Evolutionary conservation across 2,113 vertebrate species (phyloP).

Genomic region (Ameiurus melas): DNA sequence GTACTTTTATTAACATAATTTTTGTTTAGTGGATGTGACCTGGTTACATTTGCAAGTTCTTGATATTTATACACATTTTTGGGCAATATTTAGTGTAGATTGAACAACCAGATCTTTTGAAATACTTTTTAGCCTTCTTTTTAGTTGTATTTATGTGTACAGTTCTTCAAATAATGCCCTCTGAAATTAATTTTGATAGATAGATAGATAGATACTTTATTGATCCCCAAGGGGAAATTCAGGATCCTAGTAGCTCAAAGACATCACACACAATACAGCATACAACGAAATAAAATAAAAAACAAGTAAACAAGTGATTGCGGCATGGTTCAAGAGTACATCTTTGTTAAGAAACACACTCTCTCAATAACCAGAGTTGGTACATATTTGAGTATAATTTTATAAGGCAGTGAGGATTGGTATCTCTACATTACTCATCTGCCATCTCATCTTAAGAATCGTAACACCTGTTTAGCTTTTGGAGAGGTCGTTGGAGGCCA

Average conservation of each 20-base stretch:
- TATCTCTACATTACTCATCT: not conserved
- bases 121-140: not conserved
- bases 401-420: not conserved
- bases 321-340: not conserved
- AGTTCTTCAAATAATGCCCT: not conserved
- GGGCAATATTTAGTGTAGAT: not conserved
- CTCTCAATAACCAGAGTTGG: not conserved
- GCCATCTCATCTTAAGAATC: not conserved
- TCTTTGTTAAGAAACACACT: not conserved
- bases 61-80: too few species aligned
- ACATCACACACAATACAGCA: too few species aligned
- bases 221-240: too few species aligned
- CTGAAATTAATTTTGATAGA: not conserved
- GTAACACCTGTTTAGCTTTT: not conserved
- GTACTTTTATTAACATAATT: not conserved
- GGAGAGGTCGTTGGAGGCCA: not conserved
- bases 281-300: too few species aligned
- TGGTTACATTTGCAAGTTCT: not conserved
- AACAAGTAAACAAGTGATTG: too few species aligned
- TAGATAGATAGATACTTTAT: too few species aligned
- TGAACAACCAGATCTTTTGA: not conserved
- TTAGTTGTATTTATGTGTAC: not conserved
- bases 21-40: not conserved
- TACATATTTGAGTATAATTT: not conserved
- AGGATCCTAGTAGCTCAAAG: too few species aligned